Base-by-base conservation (phyloP, 2,113 vertebrate genomes). In the Plectropomus leopardus region DNA sequence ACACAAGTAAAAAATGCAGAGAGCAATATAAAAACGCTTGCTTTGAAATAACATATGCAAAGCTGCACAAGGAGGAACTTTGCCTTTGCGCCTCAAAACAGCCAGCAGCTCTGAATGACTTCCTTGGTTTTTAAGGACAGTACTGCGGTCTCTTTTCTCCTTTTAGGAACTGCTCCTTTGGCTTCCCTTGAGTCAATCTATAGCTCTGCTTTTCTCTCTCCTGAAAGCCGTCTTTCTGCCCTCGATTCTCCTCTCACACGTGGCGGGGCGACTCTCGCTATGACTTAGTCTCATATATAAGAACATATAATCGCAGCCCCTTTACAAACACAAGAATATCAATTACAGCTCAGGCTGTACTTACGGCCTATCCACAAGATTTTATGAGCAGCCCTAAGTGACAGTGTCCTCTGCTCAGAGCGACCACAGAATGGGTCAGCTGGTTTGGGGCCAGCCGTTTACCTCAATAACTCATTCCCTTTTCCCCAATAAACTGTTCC, bases 321-420 rank as follows among this genome's bases (percentile, higher is more conserved):
- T 84, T 83, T 59, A 61, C 75, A 90, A 88, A 93, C 85, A 82
- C 85, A 82, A 81, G 70, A 68, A 77, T 93, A 94, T 92, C 86
- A 90, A 76, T 94, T 93, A 91, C 90, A 84, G 54, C 82, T 73
- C 60, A 75, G 64, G 55, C 87, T 86, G 83, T 55, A 86, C 89
- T 88, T 88, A 86, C 11, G 75, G 74, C 60, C 76, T 74, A 78
- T 76, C 84, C 64, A 40, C 66, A 72, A 71, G 73, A 68, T 82
- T 90, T 91, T 83, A 90, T 71, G 79, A 85, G 71, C 63, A 86
- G 66, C 72, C 28, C 53, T 81, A 91, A 90, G 92, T 85, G 86
- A 90, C 90, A 85, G 69, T 73, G 85, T 90, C 85, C 79, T 74
- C 48, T 30, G 30, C 75, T 88, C 7, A 1, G 54, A 84, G 73